Base-by-base conservation (phyloP, 2,113 vertebrate genomes). In the Neopipo cinnamomea region DNA sequence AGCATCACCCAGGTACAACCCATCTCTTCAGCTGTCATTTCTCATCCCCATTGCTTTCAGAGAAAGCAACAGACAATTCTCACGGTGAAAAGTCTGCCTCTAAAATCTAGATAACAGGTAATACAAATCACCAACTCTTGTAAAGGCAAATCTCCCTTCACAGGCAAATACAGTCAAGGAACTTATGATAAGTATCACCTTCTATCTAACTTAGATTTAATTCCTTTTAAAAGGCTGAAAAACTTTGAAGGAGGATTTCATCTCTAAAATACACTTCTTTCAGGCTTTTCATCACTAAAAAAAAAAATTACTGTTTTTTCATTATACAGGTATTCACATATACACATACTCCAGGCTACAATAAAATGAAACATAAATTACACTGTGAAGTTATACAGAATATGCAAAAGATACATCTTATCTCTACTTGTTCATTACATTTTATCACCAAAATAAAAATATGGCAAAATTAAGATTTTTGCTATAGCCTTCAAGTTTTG, bases 401-500 rank as follows among this genome's bases (percentile, higher is more conserved):
- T 46, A 68, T 31, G n/a, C 72, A 67, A 61, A 67, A 71, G 16
- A 42, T 14, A 49, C 66, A 22, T 59, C 73, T 44, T 83, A 27
- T 41, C 31, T 70, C 74, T 47, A 66, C 18, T 37, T 56, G 22
- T 50, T 89, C 76, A 52, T 91, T 93, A 66, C 20, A 65, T 75
- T 91, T 89, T 91, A 82, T 28, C 74, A 59, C 11, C 33, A 81
- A 76, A 92, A 85, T 41, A 68, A 76, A 62, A 42, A 35, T 49
- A 13, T 35, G 14, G 14, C 63, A 49, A 70, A 83, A 83, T 10
- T 14, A 15, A 46, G 2, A 21, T 68, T 86, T 87, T 86, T 83
- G 70, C n/a, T 87, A 56, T 50, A 84, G 31, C 56, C 71, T 93
- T 92, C 55, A 62, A 77, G 31, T 93, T 95, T 87, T 89, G 76